phyloP scores from a whole-genome alignment of 2,888 invertebrate species.

The Lithophane leautieri region DNA sequence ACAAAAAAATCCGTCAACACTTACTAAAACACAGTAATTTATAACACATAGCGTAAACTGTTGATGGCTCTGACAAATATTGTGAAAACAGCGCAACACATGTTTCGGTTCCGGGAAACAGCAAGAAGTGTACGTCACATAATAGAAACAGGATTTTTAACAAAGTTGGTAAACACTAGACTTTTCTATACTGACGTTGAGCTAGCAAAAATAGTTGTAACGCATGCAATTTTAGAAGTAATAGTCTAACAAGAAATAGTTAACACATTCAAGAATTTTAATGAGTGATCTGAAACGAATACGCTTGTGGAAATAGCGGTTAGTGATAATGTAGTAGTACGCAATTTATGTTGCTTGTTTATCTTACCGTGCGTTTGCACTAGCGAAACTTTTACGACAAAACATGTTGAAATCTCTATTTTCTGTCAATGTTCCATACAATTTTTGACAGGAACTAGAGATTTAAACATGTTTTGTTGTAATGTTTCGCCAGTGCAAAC shows the following conservation, averaged over 20 bases:
- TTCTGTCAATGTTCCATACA: no score
- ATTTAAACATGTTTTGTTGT: no score
- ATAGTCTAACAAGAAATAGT: neutral
- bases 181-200: neutral
- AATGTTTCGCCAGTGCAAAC: no score
- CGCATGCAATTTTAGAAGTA: neutral
- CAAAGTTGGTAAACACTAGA: neutral
- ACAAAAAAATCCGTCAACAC: conserved; percentile 15
- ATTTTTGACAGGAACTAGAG: no score
- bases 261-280: neutral
- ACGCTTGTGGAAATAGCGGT: neutral
- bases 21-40: conserved; percentile 21
- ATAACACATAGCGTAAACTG: conserved; percentile 39
- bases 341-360: neutral
- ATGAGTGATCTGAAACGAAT: neutral
- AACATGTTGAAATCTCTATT: no score
- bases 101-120: conserved; percentile 27
- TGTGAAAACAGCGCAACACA: conserved; percentile 27
- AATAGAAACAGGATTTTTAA: conserved; percentile 1
- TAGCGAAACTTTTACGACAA: no score
- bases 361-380: no score
- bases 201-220: no score
- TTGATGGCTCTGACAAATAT: conserved; percentile 44
- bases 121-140: neutral
- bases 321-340: neutral